Evolutionary conservation across 2,113 vertebrate genomes (phyloP), one percentile per base, ranked within the genome.

Genomic region (Vulpes vulpes): DNA sequence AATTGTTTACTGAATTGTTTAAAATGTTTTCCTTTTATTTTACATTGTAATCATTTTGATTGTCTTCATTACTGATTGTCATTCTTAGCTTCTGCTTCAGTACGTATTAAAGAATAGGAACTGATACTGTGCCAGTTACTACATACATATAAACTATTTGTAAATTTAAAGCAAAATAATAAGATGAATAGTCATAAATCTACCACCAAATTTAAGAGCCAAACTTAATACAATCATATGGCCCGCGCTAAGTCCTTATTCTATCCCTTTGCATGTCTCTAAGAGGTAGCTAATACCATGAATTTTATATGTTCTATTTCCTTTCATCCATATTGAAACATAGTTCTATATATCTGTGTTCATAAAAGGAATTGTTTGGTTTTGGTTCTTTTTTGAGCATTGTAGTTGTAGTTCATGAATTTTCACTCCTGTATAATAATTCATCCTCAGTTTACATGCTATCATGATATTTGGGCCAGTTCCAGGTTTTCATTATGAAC

Each of bases 1-100:
- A 32, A 91, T 59, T 71, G 19, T 57, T 95, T 95, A 84, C 20
- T 79, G 32, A 94, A 76, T 91, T 96, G 55, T 79, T 86, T 73
- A 74, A 86, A 64, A 32, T 65, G 35, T 67, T 74, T 93, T 82
- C 19, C 49, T 65, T 60, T 59, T 74, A 38, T 49, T 91, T 94
- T n/a, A n/a, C 3, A 32, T 87, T 79, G 89, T 87, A 80, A 11
- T 86, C 8, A 86, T 84, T 92, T 89, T 91, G 57, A 84, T 92
- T 83, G 5, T 91, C 15, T 89, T 71, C 53, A 35, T 85, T 69
- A 71, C 86, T 90, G 32, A 87, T 27, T 85, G 14, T 80, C 15
- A 23, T 30, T 64, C 38, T 93, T 94, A 67, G 43, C 82, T 51
- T 94, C 22, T 87, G 53, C 25, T 57, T 93, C 64, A 89, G 5